Conservation (phyloP, 1,140 invertebrate species). For the Gryllus bimaculatus region DNA sequence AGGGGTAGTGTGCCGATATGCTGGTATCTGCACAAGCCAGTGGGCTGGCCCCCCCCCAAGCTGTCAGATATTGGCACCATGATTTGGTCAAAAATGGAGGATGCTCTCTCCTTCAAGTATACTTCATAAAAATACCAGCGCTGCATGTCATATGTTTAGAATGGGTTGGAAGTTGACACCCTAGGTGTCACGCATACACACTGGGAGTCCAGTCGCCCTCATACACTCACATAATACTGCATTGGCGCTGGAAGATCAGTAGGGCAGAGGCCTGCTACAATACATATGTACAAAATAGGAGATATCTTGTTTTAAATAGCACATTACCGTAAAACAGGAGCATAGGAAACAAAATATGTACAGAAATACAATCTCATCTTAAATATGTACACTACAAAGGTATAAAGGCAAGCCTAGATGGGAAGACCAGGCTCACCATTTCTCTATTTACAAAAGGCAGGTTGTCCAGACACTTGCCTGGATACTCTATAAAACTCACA, state of each 20-base stretch:
- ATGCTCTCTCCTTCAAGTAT: neutral
- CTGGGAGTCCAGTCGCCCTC: neutral
- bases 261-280: neutral
- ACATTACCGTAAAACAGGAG: neutral
- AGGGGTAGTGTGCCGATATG: neutral
- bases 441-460: neutral
- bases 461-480: neutral
- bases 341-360: conserved; percentile 5
- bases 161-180: neutral
- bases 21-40: neutral
- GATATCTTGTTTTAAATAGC: neutral
- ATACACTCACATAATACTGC: neutral
- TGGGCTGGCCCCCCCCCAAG: neutral
- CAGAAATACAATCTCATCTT: neutral
- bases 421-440: neutral
- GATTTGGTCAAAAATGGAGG: neutral
- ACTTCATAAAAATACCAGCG: neutral
- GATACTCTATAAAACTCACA: neutral
- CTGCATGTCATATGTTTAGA: neutral
- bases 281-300: conserved; percentile 5
- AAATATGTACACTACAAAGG: neutral
- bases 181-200: neutral
- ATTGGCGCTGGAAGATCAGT: neutral
- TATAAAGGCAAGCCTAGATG: neutral
- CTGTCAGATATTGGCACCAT: neutral